Evolutionary conservation across 2,797 vertebrate species (phyloP), one percentile per base, ranked within the genome.

Genomic region (Oceanodroma leucorhoa): DNA sequence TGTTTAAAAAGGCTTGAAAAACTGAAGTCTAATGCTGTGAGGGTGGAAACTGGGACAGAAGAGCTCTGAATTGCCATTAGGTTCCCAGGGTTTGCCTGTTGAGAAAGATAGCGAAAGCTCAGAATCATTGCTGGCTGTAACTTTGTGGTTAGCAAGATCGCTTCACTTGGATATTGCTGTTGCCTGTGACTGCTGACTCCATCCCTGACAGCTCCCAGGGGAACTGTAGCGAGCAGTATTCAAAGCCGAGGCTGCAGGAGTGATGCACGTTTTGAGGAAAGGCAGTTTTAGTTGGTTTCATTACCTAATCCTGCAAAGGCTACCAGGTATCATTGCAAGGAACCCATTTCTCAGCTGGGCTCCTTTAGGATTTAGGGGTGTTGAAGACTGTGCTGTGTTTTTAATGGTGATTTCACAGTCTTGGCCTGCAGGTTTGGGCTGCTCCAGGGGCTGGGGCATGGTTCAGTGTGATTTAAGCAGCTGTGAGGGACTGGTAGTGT

Each of bases 291-390:
- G 11, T 38, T 85, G 17, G 3, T 70, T 41, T 62, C 0, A 2
- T 32, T 36, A 13, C 6, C 6, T 41, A 17, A 12, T 26, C 53
- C 17, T 81, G 43, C 3, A 48, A 45, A 55, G 45, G 8, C 19
- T 64, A 2, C 0, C 0, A 12, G n/a, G 11, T 64, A 5, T 20
- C 2, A 1, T 8, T 55, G 15, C 7, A 36, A 27, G 2, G 4
- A 82, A 34, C 7, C 3, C 0, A 1, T 30, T 58, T 77, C 43
- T 54, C 9, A 67, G 30, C n/a, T 36, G 21, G 24, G 4, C 13
- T 32, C 5, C 15, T 27, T 38, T 26, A 18, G 23, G 21, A 5
- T 32, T 36, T 30, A 14, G 22, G 22, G 4, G 10, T 36, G 24
- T 13, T 13, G 16, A 50, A 38, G 30, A 27, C 34, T 45, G 17